Evolutionary conservation across 2,888 invertebrate genomes (phyloP).

Genomic region (Aporophyla lueneburgensis): DNA sequence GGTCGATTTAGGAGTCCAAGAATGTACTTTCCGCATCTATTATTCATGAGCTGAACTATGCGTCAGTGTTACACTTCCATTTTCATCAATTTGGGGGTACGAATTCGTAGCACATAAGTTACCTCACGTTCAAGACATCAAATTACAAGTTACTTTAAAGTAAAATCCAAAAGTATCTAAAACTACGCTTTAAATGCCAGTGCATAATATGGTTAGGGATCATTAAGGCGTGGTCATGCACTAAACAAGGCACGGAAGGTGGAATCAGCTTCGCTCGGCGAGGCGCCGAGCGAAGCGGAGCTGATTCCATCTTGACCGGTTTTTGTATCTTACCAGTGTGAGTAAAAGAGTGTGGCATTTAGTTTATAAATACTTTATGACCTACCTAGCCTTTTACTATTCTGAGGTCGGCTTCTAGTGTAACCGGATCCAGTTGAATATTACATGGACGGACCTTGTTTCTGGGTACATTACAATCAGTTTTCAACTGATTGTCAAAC

Average conservation of each 20-base stretch:
- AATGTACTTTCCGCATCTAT: background rate
- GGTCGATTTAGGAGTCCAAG: background rate
- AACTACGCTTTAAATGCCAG: background rate
- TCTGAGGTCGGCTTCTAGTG: too few relatives aligned
- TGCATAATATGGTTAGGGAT: background rate
- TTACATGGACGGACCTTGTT: too few relatives aligned
- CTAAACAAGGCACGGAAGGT: background rate
- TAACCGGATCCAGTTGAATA: too few relatives aligned
- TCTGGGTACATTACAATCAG: too few relatives aligned
- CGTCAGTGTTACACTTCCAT: background rate
- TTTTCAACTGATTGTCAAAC: too few relatives aligned
- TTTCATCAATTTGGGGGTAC: background rate
- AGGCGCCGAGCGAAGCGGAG: background rate
- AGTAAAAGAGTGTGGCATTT: background rate
- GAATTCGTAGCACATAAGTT: background rate
- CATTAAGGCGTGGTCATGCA: constrained; percentile 10
- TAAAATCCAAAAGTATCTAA: background rate
- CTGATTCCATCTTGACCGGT: background rate
- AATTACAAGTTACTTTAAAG: background rate
- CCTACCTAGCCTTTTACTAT: too few relatives aligned
- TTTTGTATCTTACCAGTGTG: background rate
- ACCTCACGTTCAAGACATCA: background rate
- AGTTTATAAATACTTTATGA: background rate
- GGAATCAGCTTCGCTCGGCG: too few relatives aligned
- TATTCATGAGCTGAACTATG: background rate